Percentiles rank a stretch among this genome's conserved stretches.
phyloP scores from a whole-genome alignment of 1,140 invertebrate genomes.

The Caenorhabditis tropicalis region DNA sequence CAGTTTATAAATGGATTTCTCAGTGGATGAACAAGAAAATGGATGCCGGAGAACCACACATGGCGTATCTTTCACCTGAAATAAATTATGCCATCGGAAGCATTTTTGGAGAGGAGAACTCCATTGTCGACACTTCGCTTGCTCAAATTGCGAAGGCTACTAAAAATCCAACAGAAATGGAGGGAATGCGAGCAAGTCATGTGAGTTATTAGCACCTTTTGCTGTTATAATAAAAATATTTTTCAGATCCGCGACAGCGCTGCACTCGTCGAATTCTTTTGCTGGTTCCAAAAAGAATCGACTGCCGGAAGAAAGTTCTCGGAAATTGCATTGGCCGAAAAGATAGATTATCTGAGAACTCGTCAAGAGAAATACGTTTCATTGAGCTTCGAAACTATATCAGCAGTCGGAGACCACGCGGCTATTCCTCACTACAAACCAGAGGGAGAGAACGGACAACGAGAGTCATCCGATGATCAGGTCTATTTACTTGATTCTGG shows the following conservation, averaged over 20 bases:
- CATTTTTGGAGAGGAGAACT: conserved; percentile 44
- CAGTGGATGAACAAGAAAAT: conserved; percentile 75
- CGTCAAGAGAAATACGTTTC: conserved; percentile 80
- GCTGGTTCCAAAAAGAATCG: conserved; percentile 83
- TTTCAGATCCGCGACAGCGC: conserved; percentile 79
- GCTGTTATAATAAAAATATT: background rate
- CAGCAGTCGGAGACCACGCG: conserved; percentile 85
- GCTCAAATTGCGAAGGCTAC: conserved; percentile 84
- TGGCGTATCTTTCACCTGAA: background rate
- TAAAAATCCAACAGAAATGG: conserved; percentile 86
- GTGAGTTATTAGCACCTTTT: conserved; percentile 68
- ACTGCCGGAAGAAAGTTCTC: conserved; percentile 79
- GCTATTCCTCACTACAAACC: conserved; percentile 93
- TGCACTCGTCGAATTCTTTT: conserved; percentile 87
- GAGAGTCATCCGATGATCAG: conserved; percentile 79
- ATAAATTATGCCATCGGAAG: conserved; percentile 63
- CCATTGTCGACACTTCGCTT: conserved; percentile 75
- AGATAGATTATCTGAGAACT: conserved; percentile 79
- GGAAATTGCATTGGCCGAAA: conserved; percentile 84
- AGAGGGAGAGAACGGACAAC: conserved; percentile 77
- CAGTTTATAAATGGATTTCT: conserved; percentile 76
- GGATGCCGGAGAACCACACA: conserved; percentile 19
- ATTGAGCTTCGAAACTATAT: conserved; percentile 87
- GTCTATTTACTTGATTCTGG: conserved; percentile 92
- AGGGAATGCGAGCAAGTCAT: conserved; percentile 86